Evolutionary conservation across 2,797 vertebrate genomes (phyloP), one percentile per base, ranked within the genome.

Genomic region (Galaxias olidus): DNA sequence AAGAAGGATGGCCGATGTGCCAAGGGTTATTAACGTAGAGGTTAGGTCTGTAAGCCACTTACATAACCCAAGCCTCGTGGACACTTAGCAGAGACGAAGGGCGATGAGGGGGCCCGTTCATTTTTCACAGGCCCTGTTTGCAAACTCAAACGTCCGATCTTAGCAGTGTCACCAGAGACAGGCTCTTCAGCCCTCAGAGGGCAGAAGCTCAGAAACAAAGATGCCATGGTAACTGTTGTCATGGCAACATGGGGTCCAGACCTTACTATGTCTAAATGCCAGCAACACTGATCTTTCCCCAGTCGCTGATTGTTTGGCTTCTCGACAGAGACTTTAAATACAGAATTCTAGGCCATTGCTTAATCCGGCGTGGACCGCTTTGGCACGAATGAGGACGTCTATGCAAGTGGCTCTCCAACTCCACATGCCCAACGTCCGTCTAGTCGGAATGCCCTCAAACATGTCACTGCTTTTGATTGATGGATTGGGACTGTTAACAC

Each of bases 41-140:
- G 76, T 81, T 75, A 61, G 57, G 53, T 54, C 83, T 75, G 74
- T 68, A 71, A 77, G 76, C 60, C 46, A 9, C 70, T 85, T 76
- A 51, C 69, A 82, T 63, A 85, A 84, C 58, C 14, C 63, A 74
- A 60, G 75, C 77, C 72, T 73, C 76, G 71, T 72, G 74, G 73
- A 68, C 86, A 82, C 79, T 86, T 81, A 85, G 72, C 44, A 4
- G 78, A 81, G 84, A 85, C 83, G 74, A 87, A 88, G 80, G 81
- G 57, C 3, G 12, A 19, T 14, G 11, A 12, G 46, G 46, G 0
- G 9, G 17, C n/a, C 17, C 12, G 69, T 70, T 85, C 76, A 6
- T 83, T 78, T 87, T 76, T 83, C 68, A 69, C 76, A n/a, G n/a
- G 45, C 9, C 13, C 65, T 49, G 19, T 74, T 73, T 30, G 30